Percentiles rank a stretch among this genome's conserved stretches.
Conservation (phyloP, 2,113 vertebrate genomes). For the Entelurus aequoreus region DNA sequence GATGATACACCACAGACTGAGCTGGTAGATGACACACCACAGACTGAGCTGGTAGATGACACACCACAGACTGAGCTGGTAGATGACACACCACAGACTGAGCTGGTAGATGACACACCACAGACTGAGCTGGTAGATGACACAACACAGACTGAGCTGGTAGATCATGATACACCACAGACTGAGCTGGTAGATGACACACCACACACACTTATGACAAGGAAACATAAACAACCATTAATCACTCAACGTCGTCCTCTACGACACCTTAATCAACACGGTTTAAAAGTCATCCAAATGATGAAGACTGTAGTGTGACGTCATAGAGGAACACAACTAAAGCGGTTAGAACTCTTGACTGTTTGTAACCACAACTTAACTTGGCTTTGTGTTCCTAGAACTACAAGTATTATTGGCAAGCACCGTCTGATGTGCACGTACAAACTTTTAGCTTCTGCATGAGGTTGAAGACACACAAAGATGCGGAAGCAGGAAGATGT, state of each 20-base stretch:
- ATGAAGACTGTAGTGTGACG: conserved; percentile 4
- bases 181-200: background rate
- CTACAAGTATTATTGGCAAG: conserved; percentile 28
- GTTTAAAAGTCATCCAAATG: conserved; percentile 12
- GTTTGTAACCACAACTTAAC: background rate
- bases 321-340: conserved; percentile 27
- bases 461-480: conserved; percentile 48
- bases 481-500: background rate
- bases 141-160: conserved; percentile 54
- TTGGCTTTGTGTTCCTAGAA: background rate
- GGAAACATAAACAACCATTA: background rate
- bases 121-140: conserved; percentile 36
- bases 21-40: background rate
- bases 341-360: conserved; percentile 28
- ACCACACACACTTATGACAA: background rate
- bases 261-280: conserved; percentile 35
- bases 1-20: too few species aligned
- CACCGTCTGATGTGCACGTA: conserved; percentile 32
- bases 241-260: conserved; percentile 37
- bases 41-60: background rate
- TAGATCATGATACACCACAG: too few species aligned
- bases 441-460: conserved; percentile 44
- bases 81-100: conserved; percentile 22
- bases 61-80: conserved; percentile 44
- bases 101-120: conserved; percentile 8